These are phyloP conservation scores for Heterodera carotae DNA, from an alignment of 1,140 invertebrate genomes.

Conservation along the genomic window DNA sequence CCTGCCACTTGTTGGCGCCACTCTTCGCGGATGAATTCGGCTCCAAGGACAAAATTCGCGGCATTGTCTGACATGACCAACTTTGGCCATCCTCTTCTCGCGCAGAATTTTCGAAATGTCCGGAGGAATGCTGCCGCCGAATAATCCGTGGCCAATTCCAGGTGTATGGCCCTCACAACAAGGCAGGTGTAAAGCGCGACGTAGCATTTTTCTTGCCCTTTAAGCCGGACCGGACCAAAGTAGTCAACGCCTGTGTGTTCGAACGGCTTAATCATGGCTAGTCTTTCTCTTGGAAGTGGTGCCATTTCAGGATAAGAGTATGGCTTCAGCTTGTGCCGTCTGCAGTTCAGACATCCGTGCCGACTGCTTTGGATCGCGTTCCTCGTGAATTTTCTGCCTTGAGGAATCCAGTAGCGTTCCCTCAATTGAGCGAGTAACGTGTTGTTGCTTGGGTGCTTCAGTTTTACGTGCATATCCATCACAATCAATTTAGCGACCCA, in stretches of 20 bases:
- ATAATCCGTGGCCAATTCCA: background rate
- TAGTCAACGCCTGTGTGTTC: background rate
- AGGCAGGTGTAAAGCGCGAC: background rate
- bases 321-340: background rate
- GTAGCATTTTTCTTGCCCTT: slow-evolving; percentile 11
- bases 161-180: background rate
- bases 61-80: slow-evolving; percentile 2
- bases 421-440: slow-evolving; percentile 13
- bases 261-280: slow-evolving; percentile 10
- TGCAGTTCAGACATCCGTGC: slow-evolving; percentile 1
- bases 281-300: background rate
- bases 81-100: background rate
- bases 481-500: slow-evolving; percentile 10
- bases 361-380: slow-evolving; percentile 11
- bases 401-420: slow-evolving; percentile 27
- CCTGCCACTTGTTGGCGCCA: background rate
- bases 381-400: slow-evolving; percentile 1
- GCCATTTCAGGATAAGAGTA: background rate
- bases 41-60: background rate
- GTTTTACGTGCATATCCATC: background rate
- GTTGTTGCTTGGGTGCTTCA: background rate
- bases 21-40: background rate
- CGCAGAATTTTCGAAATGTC: background rate
- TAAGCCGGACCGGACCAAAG: background rate
- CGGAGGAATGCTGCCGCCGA: background rate